phyloP scores from a whole-genome alignment of 35 echinoderm and acorn worm species.

The Apostichopus parvimensis region DNA sequence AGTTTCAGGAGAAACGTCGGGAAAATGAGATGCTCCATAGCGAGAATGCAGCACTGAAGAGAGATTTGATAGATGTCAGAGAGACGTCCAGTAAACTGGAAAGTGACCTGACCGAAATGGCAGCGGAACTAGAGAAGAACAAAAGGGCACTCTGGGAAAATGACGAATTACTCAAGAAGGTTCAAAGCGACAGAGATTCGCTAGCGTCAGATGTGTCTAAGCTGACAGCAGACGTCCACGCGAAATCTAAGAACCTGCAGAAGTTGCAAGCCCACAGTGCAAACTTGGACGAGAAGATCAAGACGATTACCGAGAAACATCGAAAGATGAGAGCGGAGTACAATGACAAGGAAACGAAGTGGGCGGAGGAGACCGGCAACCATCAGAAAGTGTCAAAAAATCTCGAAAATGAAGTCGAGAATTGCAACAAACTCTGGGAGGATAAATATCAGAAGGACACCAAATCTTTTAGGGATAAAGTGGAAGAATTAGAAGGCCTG shows the following conservation, averaged over 20 bases:
- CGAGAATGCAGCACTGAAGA: constrained; percentile 29
- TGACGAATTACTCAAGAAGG: constrained; percentile 50
- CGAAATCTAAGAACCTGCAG: constrained; percentile 37
- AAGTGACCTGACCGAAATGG: not conserved
- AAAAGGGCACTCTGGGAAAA: constrained; percentile 14
- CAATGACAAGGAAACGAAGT: constrained; percentile 51
- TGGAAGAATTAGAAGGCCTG: constrained; percentile 49
- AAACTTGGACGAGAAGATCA: constrained; percentile 63
- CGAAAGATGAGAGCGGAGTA: constrained; percentile 50
- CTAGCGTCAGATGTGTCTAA: constrained; percentile 21
- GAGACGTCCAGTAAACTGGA: constrained; percentile 1
- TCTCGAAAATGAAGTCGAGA: constrained; percentile 61
- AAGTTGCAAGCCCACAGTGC: constrained; percentile 42
- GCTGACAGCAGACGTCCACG: constrained; percentile 4
- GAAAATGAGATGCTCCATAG: constrained; percentile 27
- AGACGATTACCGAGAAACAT: constrained; percentile 45
- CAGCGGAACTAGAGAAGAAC: not conserved
- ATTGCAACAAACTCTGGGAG: constrained; percentile 72
- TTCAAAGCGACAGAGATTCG: constrained; percentile 41
- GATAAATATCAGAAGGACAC: constrained; percentile 75
- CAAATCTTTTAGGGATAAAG: constrained; percentile 37
- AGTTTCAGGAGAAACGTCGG: constrained; percentile 38
- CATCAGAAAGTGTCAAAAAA: constrained; percentile 36
- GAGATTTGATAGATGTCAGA: not conserved
- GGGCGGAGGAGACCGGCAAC: constrained; percentile 51